These are phyloP conservation scores for Trypoxylus dichotomus DNA, from an alignment of 1,140 invertebrate genomes.

Conservation along the genomic window DNA sequence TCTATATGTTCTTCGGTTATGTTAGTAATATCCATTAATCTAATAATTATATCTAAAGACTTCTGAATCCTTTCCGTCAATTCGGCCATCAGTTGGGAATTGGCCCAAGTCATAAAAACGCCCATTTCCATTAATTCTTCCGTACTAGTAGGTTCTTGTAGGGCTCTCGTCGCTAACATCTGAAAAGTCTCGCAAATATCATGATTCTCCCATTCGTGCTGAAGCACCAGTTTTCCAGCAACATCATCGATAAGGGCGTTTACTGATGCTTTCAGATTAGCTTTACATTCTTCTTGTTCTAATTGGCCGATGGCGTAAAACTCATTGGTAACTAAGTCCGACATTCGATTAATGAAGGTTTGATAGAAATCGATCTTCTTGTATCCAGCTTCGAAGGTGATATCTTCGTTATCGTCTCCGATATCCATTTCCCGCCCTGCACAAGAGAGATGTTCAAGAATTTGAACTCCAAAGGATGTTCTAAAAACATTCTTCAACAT, in stretches of 20 bases:
- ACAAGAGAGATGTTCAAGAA: too few species aligned
- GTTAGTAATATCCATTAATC: conserved; percentile 69
- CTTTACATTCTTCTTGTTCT: conserved; percentile 56
- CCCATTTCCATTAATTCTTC: conserved; percentile 72
- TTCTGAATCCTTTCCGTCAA: conserved; percentile 64
- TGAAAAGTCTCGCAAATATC: conserved; percentile 68
- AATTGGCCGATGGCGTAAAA: conserved; percentile 63
- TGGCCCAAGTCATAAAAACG: conserved; percentile 56
- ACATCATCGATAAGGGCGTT: conserved; percentile 55
- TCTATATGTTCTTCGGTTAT: conserved; percentile 67
- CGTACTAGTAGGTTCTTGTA: conserved; percentile 68
- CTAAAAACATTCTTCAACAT: too few species aligned
- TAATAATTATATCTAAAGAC: conserved; percentile 64
- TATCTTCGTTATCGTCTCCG: conserved; percentile 48
- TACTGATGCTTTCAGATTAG: conserved; percentile 54
- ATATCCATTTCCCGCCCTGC: conserved; percentile 37
- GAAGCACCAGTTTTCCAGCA: conserved; percentile 55
- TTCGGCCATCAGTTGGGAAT: conserved; percentile 43
- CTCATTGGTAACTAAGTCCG: conserved; percentile 62
- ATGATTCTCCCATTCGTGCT: conserved; percentile 60
- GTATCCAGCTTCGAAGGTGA: conserved; percentile 60
- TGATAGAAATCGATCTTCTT: conserved; percentile 64
- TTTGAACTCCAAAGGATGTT: too few species aligned
- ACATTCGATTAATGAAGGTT: conserved; percentile 60
- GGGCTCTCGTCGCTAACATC: conserved; percentile 59